Base-by-base conservation (phyloP, 2,888 invertebrate species). In the Pardosa pseudoannulata region DNA sequence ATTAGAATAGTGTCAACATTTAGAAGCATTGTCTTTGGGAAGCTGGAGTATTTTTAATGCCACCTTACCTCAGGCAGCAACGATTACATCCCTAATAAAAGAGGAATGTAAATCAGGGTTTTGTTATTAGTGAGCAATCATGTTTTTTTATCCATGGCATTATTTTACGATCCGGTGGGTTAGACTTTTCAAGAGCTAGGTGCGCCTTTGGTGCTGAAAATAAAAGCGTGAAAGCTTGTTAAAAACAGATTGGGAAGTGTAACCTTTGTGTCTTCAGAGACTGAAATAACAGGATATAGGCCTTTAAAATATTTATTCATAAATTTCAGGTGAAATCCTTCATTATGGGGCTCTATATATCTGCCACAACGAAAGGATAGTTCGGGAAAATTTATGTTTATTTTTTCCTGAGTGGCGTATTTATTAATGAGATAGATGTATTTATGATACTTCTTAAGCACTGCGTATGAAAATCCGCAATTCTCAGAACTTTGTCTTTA, bases 101-200 rank as follows among this genome's bases (percentile, higher is more conserved):
- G 5, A 13, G 29, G 71, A 39, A 72, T 79, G 64, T 72, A 79
- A 79, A 79, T 79, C 79, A 79, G 72, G 28, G 13, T 50, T 64
- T 64, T 46, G 72, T 79, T 79, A 79, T n/a, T 23, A 28, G 64
- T 29, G 79, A 41, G 67, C 27, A 27, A 13, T 9, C 50, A 50
- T 64, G 56, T 23, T 56, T 56, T 56, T 23, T n/a, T n/a, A n/a
- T n/a, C n/a, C 36, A 1, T 6, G n/a, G 6, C 23, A 56, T n/a
- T 19, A 56, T 56, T 56, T 56, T 56, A 56, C 23, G 56, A 56
- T 56, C 41, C 2, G 41, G 1, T 13, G 41, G 16, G 41, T 9
- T 3, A 3, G 19, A 56, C 23, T 56, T 56, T 19, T 19, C 56
- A 36, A 9, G 9, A 23, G 5, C 23, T 23, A 56, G 56, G 56